These are phyloP conservation scores for Seriola quinqueradiata DNA, from an alignment of 2,113 vertebrate species.

Conservation along the genomic window DNA sequence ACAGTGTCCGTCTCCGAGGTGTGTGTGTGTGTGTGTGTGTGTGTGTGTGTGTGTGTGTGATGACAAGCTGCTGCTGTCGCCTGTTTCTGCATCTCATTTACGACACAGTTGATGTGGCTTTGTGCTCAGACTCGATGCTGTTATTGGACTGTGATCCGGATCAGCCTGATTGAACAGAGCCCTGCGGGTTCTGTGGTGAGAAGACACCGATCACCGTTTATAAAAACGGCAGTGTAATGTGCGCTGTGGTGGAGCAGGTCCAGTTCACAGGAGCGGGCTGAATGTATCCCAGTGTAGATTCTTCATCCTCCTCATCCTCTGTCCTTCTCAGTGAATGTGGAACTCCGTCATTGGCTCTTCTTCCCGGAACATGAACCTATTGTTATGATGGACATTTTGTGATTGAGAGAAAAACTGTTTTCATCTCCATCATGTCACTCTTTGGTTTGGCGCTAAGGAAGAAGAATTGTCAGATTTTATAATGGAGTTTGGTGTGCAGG, in stretches of 20 bases:
- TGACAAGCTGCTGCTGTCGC: slow-evolving; percentile 1
- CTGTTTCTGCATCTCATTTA: background rate
- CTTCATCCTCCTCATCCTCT: too few relatives aligned
- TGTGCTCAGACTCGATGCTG: background rate
- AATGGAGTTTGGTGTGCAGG: background rate
- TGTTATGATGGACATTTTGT: background rate
- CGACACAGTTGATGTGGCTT: background rate
- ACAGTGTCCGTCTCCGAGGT: background rate
- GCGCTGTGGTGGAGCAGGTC: background rate
- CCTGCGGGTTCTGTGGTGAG: background rate
- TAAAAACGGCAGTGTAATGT: slow-evolving; percentile 11
- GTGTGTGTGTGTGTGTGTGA: background rate
- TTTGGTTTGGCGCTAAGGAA: too few relatives aligned
- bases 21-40: background rate
- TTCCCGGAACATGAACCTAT: background rate
- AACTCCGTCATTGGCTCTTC: too few relatives aligned
- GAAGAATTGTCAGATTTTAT: background rate
- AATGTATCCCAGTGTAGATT: too few relatives aligned
- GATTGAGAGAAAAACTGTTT: background rate
- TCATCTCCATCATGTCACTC: background rate
- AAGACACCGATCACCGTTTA: background rate
- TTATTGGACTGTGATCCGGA: slow-evolving; percentile 7
- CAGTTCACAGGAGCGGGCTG: too few relatives aligned
- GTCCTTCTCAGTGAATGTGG: background rate
- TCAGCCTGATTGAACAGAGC: background rate